Conservation (phyloP, 2,797 vertebrate species). For the Pangasius sanitwongsei region DNA sequence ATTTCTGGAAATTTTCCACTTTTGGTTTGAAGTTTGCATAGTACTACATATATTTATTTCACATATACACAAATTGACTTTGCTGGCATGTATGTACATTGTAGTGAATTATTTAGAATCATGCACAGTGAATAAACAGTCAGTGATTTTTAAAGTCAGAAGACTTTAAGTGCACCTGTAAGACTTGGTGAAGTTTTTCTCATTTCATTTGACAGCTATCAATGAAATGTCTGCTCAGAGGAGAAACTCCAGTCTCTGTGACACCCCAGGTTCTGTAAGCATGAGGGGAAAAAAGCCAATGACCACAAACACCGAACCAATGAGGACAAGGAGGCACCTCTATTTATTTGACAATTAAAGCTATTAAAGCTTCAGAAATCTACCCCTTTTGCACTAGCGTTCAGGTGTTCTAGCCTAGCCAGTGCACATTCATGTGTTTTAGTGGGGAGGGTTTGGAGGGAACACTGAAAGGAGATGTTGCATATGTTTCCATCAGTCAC, state of each 20-base stretch:
- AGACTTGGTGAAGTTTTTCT: neutral
- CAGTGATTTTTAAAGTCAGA: neutral
- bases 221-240: neutral
- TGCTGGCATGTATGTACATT: neutral
- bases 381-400: neutral
- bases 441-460: neutral
- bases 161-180: neutral
- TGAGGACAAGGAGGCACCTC: neutral
- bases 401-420: neutral
- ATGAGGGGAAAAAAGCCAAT: neutral
- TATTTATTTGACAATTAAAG: neutral
- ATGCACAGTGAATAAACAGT: neutral
- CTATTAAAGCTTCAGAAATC: neutral
- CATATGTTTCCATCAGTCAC: neutral
- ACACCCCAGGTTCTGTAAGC: neutral
- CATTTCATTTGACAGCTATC: neutral
- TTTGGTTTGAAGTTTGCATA: neutral
- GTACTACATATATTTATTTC: neutral
- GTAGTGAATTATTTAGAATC: neutral
- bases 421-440: neutral
- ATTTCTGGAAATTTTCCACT: neutral
- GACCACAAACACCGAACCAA: neutral
- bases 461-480: neutral
- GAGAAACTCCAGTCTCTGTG: neutral
- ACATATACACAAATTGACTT: neutral